A percentile compares a stretch with the other conserved stretches of the same genome.
These are phyloP conservation scores for Macrotrachela quadricornifera DNA, from an alignment of 1,140 invertebrate genomes.

Conservation along the genomic window DNA sequence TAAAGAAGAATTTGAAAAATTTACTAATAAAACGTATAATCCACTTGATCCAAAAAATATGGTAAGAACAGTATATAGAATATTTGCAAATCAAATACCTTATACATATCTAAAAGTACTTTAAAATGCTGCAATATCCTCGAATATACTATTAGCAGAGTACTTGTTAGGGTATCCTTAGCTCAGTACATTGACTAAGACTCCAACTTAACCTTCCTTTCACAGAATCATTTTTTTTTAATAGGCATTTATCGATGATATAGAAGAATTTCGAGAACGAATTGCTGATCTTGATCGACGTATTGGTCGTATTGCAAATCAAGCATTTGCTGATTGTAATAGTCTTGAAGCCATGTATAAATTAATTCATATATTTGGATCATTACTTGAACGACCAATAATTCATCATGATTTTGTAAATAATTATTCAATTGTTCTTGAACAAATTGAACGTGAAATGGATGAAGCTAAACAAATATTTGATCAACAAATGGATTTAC, in stretches of 20 bases:
- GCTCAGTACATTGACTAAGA: not conserved
- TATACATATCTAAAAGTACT: too few species aligned
- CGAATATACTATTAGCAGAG: too few species aligned
- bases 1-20: conserved; percentile 57
- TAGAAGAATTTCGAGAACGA: conserved; percentile 51
- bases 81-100: too few species aligned
- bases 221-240: too few species aligned
- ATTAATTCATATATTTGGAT: conserved; percentile 64
- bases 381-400: conserved; percentile 59
- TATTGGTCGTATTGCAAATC: conserved; percentile 61
- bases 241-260: conserved; percentile 53
- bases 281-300: conserved; percentile 67
- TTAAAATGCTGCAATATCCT: too few species aligned
- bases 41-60: conserved; percentile 65
- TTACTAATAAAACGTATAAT: conserved; percentile 57
- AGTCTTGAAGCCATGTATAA: conserved; percentile 73
- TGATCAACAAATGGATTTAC: conserved; percentile 19
- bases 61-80: too few species aligned
- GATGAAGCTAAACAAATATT: conserved; percentile 29
- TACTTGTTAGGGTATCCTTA: not conserved
- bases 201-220: too few species aligned
- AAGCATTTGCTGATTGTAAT: conserved; percentile 70
- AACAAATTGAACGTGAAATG: conserved; percentile 54
- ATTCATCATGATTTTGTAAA: conserved; percentile 63
- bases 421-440: conserved; percentile 54